Conservation (phyloP, 2,113 vertebrate species). For the Chloropsis cyanopogon region DNA sequence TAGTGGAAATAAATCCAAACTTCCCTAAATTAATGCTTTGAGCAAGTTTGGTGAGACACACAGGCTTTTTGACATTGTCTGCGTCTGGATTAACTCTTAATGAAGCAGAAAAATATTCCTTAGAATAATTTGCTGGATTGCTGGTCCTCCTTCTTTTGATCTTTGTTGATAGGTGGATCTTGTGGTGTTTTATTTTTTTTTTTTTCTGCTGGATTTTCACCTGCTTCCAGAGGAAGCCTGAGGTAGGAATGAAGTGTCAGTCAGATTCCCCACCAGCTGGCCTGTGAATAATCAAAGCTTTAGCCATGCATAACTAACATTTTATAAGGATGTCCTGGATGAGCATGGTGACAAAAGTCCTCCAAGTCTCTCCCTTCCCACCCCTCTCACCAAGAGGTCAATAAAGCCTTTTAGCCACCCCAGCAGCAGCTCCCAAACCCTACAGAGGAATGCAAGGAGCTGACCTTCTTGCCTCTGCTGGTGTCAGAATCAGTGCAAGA, state of each 20-base stretch:
- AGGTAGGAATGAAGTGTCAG: background rate
- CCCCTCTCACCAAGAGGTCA: background rate
- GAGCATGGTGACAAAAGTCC: accelerated
- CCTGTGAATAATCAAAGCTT: background rate
- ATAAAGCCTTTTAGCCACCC: background rate
- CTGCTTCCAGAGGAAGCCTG: background rate
- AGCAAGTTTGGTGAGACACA: background rate
- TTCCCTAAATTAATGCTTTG: background rate
- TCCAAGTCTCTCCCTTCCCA: background rate
- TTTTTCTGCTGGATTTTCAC: background rate
- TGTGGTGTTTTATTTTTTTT: background rate
- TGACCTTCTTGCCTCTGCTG: background rate
- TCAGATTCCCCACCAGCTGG: background rate
- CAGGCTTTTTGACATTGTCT: background rate
- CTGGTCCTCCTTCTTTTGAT: background rate
- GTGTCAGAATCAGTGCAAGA: background rate
- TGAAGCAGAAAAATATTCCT: background rate
- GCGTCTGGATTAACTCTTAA: background rate
- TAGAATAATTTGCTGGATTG: background rate
- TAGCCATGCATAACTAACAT: background rate
- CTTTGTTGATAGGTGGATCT: background rate
- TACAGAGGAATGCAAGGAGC: background rate
- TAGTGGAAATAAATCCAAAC: background rate
- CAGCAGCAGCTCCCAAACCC: background rate
- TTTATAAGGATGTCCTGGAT: background rate